phyloP scores from a whole-genome alignment of 2,888 invertebrate genomes.

The Cephus nigrinus region DNA sequence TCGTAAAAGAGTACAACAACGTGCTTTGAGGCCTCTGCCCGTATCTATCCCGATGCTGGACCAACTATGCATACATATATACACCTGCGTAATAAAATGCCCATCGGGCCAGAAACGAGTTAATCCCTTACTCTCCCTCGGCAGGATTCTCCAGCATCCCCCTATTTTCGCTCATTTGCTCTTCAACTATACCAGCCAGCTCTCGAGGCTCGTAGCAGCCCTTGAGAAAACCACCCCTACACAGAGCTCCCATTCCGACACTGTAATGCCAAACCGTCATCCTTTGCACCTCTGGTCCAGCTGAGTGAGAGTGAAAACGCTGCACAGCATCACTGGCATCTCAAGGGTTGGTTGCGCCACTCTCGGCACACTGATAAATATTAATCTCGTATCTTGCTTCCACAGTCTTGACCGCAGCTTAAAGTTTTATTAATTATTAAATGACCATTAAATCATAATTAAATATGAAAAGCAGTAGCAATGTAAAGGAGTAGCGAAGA shows the following conservation, averaged over 20 bases:
- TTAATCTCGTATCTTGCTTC: too few relatives aligned
- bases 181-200: not conserved
- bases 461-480: too few relatives aligned
- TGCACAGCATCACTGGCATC: not conserved
- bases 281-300: not conserved
- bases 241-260: not conserved
- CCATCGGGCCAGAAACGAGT: constrained; percentile 1
- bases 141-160: not conserved
- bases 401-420: too few relatives aligned
- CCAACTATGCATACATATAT: not conserved
- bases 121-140: not conserved
- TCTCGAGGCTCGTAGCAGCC: not conserved
- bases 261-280: not conserved
- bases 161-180: not conserved
- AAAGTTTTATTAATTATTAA: too few relatives aligned
- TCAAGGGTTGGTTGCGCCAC: not conserved
- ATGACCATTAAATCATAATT: too few relatives aligned
- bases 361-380: too few relatives aligned
- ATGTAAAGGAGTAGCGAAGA: too few relatives aligned
- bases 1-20: constrained; percentile 20
- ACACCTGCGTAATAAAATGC: constrained; percentile 19
- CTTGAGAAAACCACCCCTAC: not conserved
- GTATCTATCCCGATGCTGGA: not conserved
- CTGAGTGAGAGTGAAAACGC: not conserved
- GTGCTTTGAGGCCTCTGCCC: constrained; percentile 6